Base-by-base conservation (phyloP, 2,888 invertebrate species). In the Calliopum simillimum region DNA sequence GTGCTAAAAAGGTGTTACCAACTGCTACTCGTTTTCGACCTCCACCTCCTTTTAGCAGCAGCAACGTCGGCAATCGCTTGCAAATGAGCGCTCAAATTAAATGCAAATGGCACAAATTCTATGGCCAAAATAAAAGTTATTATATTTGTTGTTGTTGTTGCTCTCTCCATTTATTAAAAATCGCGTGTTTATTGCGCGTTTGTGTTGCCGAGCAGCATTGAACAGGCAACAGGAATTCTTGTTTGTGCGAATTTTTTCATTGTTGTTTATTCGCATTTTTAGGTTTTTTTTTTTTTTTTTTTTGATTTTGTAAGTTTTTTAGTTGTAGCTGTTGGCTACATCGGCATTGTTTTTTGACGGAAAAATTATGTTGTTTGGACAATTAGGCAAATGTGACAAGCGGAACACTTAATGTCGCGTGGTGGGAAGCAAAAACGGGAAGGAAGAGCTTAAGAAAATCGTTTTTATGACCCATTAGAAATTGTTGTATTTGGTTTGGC, bases 1-100 rank as follows among this genome's bases (percentile, higher is more conserved):
- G 55, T 71, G 71, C 63, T 71, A 63, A 71, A 61, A 62, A 53
- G 62, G 51, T 64, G 46, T 65, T 61, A 51, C 33, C 53, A 58
- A 65, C 51, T 46, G 59, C 64, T 23, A 23, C 44, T 41, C 51
- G 16, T n/a, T 16, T 33, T 41, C n/a, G 5, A n/a, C n/a, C 13
- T 19, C 12, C 19, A 41, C 33, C 49, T 25, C 1, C 44, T 44
- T 6, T 51, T 44, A 25, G n/a, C 21, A 23, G 33, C n/a, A 16
- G 16, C 25, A 49, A 33, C 23, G 19, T 25, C 25, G 46, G 43
- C 21, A 19, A n/a, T n/a, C n/a, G n/a, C n/a, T n/a, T n/a, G n/a
- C n/a, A n/a, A n/a, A n/a, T n/a, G n/a, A n/a, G 25, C 13, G 66
- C 53, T 33, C 59, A 21, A 56, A 44, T 33, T 47, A 56, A 58